Evolutionary conservation across 2,113 vertebrate species (phyloP), one percentile per base, ranked within the genome.

Genomic region (Catharus bicknelli): DNA sequence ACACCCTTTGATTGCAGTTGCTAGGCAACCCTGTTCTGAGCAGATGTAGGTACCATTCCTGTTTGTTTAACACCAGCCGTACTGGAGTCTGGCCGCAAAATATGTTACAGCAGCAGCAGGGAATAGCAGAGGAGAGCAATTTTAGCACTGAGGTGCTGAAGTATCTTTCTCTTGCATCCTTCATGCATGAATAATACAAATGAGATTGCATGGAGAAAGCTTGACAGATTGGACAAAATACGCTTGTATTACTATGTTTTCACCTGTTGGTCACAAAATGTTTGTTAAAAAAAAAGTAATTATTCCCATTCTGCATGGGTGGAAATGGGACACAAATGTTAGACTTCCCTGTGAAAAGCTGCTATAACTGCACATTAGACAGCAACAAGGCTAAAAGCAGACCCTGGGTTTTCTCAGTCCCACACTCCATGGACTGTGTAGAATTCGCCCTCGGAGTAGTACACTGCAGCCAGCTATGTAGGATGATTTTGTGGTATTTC

Each of bases 1-100:
- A 81, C 87, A 83, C 64, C 53, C 96, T 97, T 96, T 94, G 97
- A 97, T 97, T 96, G 95, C 92, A 80, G 98, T 98, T 98, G 98
- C 98, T 97, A 97, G 88, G 98, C 98, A 98, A 98, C 98, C 27
- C 72, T 79, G 93, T 88, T 94, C 54, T 0, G 88, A 90, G 95
- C 97, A 96, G 96, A 95, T 96, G 96, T 95, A 97, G 90, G 47
- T 16, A 91, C 95, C 94, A 94, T 91, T 95, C 83, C 94, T 94
- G 94, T 96, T 96, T 96, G 93, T 95, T 95, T 96, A 96, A 95
- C 90, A 90, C 88, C 89, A 95, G 68, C 86, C 45, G 7, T 83
- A 85, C 89, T 85, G 87, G 83, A 90, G 59, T 86, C 94, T 95
- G 95, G 96, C 96, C 75, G 83, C 85, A 79, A 70, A 88, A 93